Evolutionary conservation across 2,888 invertebrate genomes (phyloP).

Genomic region (Caenorhabditis panamensis): DNA sequence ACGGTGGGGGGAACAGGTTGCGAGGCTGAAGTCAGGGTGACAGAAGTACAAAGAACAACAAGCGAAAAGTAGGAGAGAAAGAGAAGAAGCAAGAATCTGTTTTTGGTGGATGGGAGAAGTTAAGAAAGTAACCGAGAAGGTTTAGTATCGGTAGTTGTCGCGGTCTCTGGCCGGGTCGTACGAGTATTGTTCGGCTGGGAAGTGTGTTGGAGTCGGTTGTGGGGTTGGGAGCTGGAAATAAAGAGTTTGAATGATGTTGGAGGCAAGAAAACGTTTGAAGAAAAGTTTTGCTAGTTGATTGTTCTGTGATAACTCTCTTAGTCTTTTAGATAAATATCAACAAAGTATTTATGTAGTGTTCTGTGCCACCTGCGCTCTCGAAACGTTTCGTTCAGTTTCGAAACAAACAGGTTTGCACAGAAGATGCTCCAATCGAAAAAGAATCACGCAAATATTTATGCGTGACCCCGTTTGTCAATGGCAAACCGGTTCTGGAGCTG

Average conservation of each 20-base stretch:
- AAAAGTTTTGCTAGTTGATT: too few relatives aligned
- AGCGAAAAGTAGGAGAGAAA: neutral
- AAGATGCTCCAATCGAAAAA: neutral
- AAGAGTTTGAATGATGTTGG: too few relatives aligned
- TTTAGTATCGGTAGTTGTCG: slow-evolving; percentile 67
- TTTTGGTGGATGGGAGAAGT: neutral
- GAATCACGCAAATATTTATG: slow-evolving; percentile 37
- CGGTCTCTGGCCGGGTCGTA: slow-evolving; percentile 66
- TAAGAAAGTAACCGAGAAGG: neutral
- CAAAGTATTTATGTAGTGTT: too few relatives aligned
- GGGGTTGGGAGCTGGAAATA: slow-evolving; percentile 56
- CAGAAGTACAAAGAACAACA: too few relatives aligned
- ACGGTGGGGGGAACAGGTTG: neutral
- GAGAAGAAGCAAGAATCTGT: slow-evolving; percentile 40
- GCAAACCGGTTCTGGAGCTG: slow-evolving; percentile 26
- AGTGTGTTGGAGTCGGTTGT: slow-evolving; percentile 61
- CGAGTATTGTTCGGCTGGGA: slow-evolving; percentile 65
- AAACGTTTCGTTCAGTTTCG: neutral
- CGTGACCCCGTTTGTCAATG: slow-evolving; percentile 11
- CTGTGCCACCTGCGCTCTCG: too few relatives aligned
- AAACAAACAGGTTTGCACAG: neutral
- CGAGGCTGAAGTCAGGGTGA: too few relatives aligned
- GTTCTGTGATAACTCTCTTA: too few relatives aligned
- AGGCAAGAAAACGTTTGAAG: too few relatives aligned
- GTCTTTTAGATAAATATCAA: too few relatives aligned